Evolutionary conservation across 2,797 vertebrate genomes (phyloP).

Genomic region (Microhierax caerulescens): DNA sequence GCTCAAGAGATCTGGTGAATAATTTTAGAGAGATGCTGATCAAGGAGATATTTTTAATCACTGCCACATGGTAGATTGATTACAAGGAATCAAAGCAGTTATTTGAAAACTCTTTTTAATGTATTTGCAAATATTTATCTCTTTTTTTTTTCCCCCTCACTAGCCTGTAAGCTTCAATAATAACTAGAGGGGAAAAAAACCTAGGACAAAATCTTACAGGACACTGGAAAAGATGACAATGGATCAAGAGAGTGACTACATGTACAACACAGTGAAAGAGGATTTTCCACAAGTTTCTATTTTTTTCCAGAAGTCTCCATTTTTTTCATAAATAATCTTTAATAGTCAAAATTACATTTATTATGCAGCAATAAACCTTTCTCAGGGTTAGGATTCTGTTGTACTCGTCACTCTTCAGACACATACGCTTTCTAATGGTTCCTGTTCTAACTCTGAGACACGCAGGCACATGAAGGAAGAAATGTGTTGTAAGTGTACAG

Average conservation of each 20-base stretch:
- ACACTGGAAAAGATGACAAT: not conserved
- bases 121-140: not conserved
- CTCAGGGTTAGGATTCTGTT: not conserved
- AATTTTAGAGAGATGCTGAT: not conserved
- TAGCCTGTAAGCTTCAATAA: not conserved
- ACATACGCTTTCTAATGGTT: not conserved
- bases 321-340: not conserved
- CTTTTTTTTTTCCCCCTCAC: fast-evolving
- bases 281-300: not conserved
- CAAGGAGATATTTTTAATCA: not conserved
- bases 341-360: not conserved
- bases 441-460: not conserved
- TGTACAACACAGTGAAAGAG: not conserved
- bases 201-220: not conserved
- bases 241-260: not conserved
- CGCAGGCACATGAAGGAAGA: not conserved
- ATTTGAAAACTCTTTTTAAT: not conserved
- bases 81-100: not conserved
- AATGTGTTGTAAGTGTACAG: not conserved
- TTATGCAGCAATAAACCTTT: not conserved
- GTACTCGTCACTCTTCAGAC: not conserved
- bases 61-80: not conserved
- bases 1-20: not conserved
- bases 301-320: not conserved
- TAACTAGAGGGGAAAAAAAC: not conserved